phyloP scores from a whole-genome alignment of 2,113 vertebrate species.

The Excalfactoria chinensis region DNA sequence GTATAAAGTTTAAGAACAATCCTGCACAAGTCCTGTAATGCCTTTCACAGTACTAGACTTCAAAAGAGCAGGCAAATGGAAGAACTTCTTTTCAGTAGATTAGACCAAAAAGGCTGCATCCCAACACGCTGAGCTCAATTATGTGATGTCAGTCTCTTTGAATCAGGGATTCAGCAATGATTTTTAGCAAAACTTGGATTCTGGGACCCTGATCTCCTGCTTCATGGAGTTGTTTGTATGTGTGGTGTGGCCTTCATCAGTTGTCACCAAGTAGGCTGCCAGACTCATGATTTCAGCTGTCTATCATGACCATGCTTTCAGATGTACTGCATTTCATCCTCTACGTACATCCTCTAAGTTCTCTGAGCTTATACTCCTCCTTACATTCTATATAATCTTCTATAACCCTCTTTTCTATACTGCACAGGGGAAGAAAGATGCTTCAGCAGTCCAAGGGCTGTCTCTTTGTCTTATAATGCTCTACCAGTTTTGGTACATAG shows the following conservation, averaged over 20 bases:
- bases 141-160: not conserved
- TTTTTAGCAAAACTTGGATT: not conserved
- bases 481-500: not conserved
- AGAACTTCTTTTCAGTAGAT: not conserved
- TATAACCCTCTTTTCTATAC: not conserved
- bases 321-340: not conserved
- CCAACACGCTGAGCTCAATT: not conserved
- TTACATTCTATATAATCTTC: not conserved
- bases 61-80: not conserved
- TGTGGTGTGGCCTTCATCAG: not conserved
- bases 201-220: not conserved
- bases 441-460: not conserved
- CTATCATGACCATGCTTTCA: not conserved
- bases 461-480: rapidly evolving
- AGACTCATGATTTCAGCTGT: not conserved
- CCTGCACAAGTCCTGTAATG: not conserved
- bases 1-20: not conserved
- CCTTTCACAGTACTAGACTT: not conserved
- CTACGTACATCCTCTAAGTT: not conserved
- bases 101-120: not conserved
- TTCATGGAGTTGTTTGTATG: not conserved
- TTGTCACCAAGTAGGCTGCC: not conserved
- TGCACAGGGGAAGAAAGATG: not conserved
- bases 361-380: not conserved
- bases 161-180: not conserved